Evolutionary conservation across 2,888 invertebrate genomes (phyloP), one percentile per base, ranked within the genome.

Genomic region (Cremastinae sp.): DNA sequence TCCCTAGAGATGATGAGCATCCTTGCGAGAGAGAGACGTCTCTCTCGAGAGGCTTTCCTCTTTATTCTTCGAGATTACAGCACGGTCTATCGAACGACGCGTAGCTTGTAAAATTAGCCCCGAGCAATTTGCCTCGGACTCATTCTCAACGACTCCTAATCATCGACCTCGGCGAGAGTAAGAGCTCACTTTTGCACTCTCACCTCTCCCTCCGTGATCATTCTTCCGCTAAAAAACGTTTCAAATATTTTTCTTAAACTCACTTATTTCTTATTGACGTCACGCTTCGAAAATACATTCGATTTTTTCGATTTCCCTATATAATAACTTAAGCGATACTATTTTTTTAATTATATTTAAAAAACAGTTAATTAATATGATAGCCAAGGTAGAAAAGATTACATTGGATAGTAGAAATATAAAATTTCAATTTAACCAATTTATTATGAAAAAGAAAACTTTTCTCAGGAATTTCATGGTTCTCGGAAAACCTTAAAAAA

Each of bases 1-100:
- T 84, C 55, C 81, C 82, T 81, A 81, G 80, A 73, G 61, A 70
- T 65, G 56, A 62, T 59, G 22, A 62, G 71, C 39, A 49, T 61
- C 61, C 8, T 8, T 0, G 10, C 49, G n/a, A 20, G 18, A 43
- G 51, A 43, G n/a, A 28, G 53, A 70, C 14, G 43, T 43, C 39
- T 45, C 16, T 47, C 20, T 37, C 43, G 45, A 10, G 43, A 41
- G 65, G 43, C 47, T 47, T 56, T 70, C 64, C 71, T 72, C 55
- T 70, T 74, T 51, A 59, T 7, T 35, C 47, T 53, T 68, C 16
- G 73, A 66, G 65, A 69, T 68, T 62, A 43, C 66, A 66, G 62
- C 45, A 58, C 28, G 28, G 28, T 28, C 28, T 43, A 47, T 75
- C 55, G 61, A 55, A 70, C 39, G 66, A 58, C 55, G 18, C 20